Evolutionary conservation across 2,113 vertebrate genomes (phyloP).

Genomic region (Emydocephalus ijimae): DNA sequence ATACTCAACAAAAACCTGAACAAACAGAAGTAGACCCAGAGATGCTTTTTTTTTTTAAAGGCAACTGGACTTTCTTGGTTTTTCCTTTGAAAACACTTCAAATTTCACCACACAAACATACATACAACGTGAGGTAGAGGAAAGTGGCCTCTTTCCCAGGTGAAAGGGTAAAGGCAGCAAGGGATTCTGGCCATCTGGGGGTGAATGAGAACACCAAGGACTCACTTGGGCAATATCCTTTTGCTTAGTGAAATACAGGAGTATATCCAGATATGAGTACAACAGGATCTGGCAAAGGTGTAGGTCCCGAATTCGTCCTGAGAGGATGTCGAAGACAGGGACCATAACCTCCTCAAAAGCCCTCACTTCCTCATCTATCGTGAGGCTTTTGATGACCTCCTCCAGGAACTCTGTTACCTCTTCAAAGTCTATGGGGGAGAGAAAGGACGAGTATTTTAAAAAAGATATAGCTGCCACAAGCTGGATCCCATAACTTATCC

Average conservation of each 20-base stretch:
- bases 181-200: not conserved
- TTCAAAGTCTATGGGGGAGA: conserved; percentile 76
- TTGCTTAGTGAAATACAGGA: conserved; percentile 91
- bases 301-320: conserved; percentile 84
- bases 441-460: not conserved
- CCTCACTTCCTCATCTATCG: conserved; percentile 89
- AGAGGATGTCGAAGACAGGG: conserved; percentile 88
- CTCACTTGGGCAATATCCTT: conserved; percentile 90
- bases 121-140: not conserved
- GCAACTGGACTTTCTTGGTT: not conserved
- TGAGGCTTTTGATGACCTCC: conserved; percentile 83
- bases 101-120: too few species aligned
- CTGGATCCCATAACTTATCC: not conserved
- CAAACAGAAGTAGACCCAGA: conserved; percentile 2
- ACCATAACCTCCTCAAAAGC: conserved; percentile 91
- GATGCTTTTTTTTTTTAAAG: not conserved
- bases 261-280: conserved; percentile 88
- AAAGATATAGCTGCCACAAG: not conserved
- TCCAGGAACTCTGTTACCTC: conserved; percentile 88
- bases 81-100: not conserved
- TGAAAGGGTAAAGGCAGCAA: not conserved
- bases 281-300: conserved; percentile 91
- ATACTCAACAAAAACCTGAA: conserved; percentile 86
- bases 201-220: not conserved
- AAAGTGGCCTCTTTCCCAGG: not conserved